Conservation (phyloP, 2,888 invertebrate genomes). For the Drosophila flavopinicola region DNA sequence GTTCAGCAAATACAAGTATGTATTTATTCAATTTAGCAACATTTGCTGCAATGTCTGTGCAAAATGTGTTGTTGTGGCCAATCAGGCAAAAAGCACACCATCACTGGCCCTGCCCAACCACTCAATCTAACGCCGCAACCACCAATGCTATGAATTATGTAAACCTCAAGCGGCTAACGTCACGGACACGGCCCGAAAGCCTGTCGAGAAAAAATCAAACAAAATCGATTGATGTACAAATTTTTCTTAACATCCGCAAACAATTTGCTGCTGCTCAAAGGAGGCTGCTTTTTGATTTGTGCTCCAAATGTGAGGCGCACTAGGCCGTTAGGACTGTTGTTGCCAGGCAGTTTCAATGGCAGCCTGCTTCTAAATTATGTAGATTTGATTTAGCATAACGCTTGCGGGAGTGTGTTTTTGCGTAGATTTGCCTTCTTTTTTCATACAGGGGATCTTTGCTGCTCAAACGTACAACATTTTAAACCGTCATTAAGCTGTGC, state of each 20-base stretch:
- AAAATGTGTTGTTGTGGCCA: slow-evolving; percentile 56
- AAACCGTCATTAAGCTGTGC: slow-evolving; percentile 74
- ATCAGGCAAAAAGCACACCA: slow-evolving; percentile 47
- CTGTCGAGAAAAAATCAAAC: slow-evolving; percentile 66
- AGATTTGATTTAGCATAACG: slow-evolving; percentile 78
- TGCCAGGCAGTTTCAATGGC: slow-evolving; percentile 45
- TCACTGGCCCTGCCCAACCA: slow-evolving; percentile 43
- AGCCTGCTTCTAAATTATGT: slow-evolving; percentile 74
- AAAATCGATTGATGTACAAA: slow-evolving; percentile 79
- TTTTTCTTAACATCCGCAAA: slow-evolving; percentile 76
- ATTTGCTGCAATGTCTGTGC: slow-evolving; percentile 21
- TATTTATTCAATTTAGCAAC: slow-evolving; percentile 56
- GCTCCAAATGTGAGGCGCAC: slow-evolving; percentile 55
- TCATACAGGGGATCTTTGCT: slow-evolving; percentile 32
- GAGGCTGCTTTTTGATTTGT: slow-evolving; percentile 67
- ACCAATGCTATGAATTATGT: slow-evolving; percentile 72
- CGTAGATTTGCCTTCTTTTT: slow-evolving; percentile 29
- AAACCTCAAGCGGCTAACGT: slow-evolving; percentile 73
- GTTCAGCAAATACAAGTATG: slow-evolving; percentile 1
- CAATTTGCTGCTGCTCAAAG: slow-evolving; percentile 52
- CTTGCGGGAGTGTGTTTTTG: slow-evolving; percentile 35
- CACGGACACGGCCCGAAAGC: slow-evolving; percentile 30
- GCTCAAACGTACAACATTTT: slow-evolving; percentile 62
- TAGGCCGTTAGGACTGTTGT: slow-evolving; percentile 4
- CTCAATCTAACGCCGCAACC: slow-evolving; percentile 38